Evolutionary conservation across 2,888 invertebrate genomes (phyloP).

Genomic region (Euclidia mi): DNA sequence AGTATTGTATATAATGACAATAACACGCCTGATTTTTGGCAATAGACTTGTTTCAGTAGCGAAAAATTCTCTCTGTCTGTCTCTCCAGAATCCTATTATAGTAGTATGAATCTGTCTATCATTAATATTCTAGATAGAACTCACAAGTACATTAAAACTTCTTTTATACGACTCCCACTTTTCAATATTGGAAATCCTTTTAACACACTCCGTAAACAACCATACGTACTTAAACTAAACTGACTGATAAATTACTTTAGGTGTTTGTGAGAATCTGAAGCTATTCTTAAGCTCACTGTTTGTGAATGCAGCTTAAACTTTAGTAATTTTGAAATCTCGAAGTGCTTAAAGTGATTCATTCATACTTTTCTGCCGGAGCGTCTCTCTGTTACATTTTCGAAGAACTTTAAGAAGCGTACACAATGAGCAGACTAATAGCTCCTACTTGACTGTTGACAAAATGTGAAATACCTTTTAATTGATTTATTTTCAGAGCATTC

Average conservation of each 20-base stretch:
- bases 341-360: slow-evolving; percentile 49
- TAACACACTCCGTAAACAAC: background rate
- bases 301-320: slow-evolving; percentile 49
- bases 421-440: background rate
- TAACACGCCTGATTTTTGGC: too few species aligned
- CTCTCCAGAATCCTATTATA: too few species aligned
- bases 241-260: slow-evolving; percentile 30
- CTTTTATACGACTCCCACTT: too few species aligned
- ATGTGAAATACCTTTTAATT: too few species aligned
- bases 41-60: too few species aligned
- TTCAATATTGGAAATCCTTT: background rate
- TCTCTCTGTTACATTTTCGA: slow-evolving; percentile 38
- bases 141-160: too few species aligned
- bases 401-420: slow-evolving; percentile 12
- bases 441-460: too few species aligned
- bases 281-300: slow-evolving; percentile 38
- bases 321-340: slow-evolving; percentile 46
- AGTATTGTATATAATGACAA: too few species aligned
- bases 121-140: too few species aligned
- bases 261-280: slow-evolving; percentile 31
- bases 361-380: slow-evolving; percentile 45
- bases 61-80: too few species aligned
- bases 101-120: too few species aligned
- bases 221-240: slow-evolving; percentile 1
- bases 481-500: too few species aligned